These are phyloP conservation scores for Epistrophella euchroma DNA, from an alignment of 2,888 invertebrate genomes.

Conservation along the genomic window DNA sequence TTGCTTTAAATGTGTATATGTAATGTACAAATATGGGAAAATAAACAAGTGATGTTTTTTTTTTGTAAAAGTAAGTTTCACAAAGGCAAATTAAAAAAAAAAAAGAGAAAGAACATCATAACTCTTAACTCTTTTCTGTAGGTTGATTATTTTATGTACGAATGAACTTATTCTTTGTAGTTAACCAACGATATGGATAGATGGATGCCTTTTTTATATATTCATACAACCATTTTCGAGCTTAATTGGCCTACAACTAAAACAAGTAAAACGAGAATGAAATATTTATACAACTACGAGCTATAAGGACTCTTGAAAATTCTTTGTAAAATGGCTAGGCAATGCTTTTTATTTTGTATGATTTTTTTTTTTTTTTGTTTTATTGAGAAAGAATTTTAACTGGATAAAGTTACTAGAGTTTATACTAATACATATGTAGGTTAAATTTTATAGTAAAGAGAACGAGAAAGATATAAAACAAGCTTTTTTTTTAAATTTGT, in stretches of 20 bases:
- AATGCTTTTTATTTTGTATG: not conserved
- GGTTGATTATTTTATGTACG: slow-evolving; percentile 17
- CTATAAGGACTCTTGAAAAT: slow-evolving; percentile 43
- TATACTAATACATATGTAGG: not conserved
- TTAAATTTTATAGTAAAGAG: no score
- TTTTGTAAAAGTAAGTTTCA: slow-evolving; percentile 51
- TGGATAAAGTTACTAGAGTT: not conserved
- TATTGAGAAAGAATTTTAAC: not conserved
- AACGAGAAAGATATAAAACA: no score
- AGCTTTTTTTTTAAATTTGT: no score
- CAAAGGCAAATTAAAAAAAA: slow-evolving; percentile 34
- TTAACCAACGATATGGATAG: slow-evolving; percentile 22
- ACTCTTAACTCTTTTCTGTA: not conserved
- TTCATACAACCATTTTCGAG: slow-evolving; percentile 29
- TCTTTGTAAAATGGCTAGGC: slow-evolving; percentile 24
- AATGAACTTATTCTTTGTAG: slow-evolving; percentile 28
- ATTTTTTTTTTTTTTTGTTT: not conserved
- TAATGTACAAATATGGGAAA: not conserved
- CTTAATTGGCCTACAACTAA: slow-evolving; percentile 57
- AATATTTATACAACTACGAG: not conserved
- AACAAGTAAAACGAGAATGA: slow-evolving; percentile 19
- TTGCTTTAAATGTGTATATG: slow-evolving; percentile 38
- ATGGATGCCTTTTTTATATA: slow-evolving; percentile 41
- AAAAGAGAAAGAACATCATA: slow-evolving; percentile 13
- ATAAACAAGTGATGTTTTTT: slow-evolving; percentile 1